These are phyloP conservation scores for Bombyx mandarina DNA, from an alignment of 1,140 invertebrate species.

Conservation along the genomic window DNA sequence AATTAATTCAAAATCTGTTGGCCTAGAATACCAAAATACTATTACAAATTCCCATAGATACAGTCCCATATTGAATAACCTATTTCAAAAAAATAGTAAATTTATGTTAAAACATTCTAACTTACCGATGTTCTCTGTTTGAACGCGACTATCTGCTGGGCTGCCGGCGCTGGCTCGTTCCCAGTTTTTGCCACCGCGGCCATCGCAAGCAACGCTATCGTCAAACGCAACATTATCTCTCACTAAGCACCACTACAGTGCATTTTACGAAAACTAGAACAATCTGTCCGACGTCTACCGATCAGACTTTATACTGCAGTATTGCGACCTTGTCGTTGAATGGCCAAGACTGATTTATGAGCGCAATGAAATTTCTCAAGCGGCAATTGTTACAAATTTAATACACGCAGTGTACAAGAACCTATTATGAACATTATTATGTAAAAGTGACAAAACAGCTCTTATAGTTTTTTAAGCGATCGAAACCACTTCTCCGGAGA, in stretches of 20 bases:
- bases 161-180: constrained; percentile 6
- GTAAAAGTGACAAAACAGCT: no score
- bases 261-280: constrained; percentile 5
- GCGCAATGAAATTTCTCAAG: constrained; percentile 8
- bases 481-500: no score
- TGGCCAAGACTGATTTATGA: constrained; percentile 8
- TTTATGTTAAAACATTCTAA: background rate
- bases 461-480: no score
- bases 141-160: constrained; percentile 8
- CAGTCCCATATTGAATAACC: no score
- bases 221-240: constrained; percentile 3
- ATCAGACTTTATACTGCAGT: constrained; percentile 7
- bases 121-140: constrained; percentile 9
- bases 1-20: no score
- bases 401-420: constrained; percentile 1
- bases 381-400: constrained; percentile 2
- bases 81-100: no score
- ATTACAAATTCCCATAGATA: no score
- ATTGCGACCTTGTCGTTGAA: constrained; percentile 7
- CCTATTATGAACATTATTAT: no score
- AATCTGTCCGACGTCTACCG: constrained; percentile 4
- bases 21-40: no score
- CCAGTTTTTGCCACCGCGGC: background rate
- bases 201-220: constrained; percentile 1
- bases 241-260: constrained; percentile 3